Conservation (phyloP, 2,113 vertebrate genomes). For the Psittacara wagleri region DNA sequence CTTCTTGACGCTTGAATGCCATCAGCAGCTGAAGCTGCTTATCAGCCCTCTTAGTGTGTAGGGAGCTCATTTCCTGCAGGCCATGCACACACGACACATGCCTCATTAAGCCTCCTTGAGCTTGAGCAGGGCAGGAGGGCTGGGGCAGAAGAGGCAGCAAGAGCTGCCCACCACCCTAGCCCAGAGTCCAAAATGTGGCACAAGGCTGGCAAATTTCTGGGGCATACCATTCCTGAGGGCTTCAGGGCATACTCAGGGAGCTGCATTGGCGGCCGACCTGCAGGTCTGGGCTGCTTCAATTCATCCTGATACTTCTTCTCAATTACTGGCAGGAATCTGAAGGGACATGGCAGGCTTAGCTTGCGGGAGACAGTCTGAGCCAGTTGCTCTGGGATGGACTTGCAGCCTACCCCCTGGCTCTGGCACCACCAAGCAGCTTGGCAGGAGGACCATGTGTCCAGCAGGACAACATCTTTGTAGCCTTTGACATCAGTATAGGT, state of each 20-base stretch:
- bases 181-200: background rate
- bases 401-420: background rate
- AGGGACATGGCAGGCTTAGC: background rate
- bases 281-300: background rate
- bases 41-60: background rate
- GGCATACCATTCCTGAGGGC: background rate
- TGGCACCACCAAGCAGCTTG: background rate
- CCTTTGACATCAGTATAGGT: background rate
- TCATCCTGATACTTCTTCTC: background rate
- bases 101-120: background rate
- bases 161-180: background rate
- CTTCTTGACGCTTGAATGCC: background rate
- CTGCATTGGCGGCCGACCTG: background rate
- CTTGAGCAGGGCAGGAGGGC: background rate
- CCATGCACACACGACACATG: background rate
- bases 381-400: background rate
- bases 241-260: rapidly evolving
- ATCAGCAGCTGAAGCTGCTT: background rate
- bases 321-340: background rate
- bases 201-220: background rate
- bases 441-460: rapidly evolving
- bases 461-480: background rate
- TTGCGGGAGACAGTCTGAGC: background rate
- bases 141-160: background rate
- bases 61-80: background rate